These are phyloP conservation scores for Germaria angustata DNA, from an alignment of 2,888 invertebrate species.

Conservation along the genomic window DNA sequence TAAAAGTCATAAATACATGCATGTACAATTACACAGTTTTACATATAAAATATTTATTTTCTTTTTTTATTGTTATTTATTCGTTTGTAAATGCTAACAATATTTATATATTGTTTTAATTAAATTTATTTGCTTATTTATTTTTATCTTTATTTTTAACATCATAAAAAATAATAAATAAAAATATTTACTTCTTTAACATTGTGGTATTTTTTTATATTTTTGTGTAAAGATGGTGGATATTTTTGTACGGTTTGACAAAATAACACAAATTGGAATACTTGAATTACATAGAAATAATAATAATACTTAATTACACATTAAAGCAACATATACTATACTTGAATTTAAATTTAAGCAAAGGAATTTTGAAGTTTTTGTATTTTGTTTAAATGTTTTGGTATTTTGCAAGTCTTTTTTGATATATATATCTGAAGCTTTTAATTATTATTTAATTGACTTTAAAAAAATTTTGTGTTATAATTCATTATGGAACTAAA, in stretches of 20 bases:
- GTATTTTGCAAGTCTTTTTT: conserved; percentile 40
- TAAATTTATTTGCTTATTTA: neutral
- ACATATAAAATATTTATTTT: conserved; percentile 61
- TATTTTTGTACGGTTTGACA: conserved; percentile 65
- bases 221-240: conserved; percentile 63
- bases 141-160: conserved; percentile 26
- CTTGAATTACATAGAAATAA: neutral
- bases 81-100: conserved; percentile 64
- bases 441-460: neutral
- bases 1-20: conserved; percentile 57
- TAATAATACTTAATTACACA: neutral
- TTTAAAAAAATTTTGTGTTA: too few relatives aligned
- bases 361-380: neutral
- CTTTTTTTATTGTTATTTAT: conserved; percentile 15
- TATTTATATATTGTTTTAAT: conserved; percentile 61
- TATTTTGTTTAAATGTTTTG: conserved; percentile 17
- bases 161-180: conserved; percentile 60
- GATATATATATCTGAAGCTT: too few relatives aligned
- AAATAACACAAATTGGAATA: conserved; percentile 19
- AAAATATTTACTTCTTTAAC: conserved; percentile 42
- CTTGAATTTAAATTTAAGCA: neutral
- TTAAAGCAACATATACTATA: conserved; percentile 41
- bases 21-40: conserved; percentile 60
- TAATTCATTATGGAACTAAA: too few relatives aligned
- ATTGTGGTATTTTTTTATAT: conserved; percentile 17